Conservation (phyloP, 1,140 invertebrate species). For the Drosophila sturtevanti region DNA sequence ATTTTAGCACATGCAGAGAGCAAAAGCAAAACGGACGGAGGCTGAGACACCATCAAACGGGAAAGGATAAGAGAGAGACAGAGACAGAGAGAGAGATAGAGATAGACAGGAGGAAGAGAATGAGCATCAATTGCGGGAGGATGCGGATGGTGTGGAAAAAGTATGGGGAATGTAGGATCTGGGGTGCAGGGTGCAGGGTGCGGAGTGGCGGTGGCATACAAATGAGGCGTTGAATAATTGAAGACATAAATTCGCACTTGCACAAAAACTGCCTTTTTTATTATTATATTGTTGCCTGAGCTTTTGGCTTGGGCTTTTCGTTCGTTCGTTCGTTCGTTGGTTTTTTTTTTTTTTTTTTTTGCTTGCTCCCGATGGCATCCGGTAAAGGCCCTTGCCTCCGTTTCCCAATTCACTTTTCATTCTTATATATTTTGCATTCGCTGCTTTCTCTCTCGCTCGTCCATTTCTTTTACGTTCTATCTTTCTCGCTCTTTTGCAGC, state of each 20-base stretch:
- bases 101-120: too few relatives aligned
- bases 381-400: slow-evolving; percentile 15
- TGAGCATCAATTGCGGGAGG: too few relatives aligned
- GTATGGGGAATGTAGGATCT: too few relatives aligned
- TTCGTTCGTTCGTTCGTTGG: background rate
- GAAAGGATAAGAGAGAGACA: background rate
- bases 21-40: background rate
- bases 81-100: background rate
- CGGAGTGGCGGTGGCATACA: slow-evolving; percentile 52
- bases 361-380: slow-evolving; percentile 5
- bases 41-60: too few relatives aligned
- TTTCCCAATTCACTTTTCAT: slow-evolving; percentile 62
- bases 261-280: slow-evolving; percentile 57
- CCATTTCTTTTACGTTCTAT: background rate
- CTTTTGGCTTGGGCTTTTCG: slow-evolving; percentile 27
- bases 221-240: slow-evolving; percentile 81
- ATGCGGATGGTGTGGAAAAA: too few relatives aligned
- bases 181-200: background rate
- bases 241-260: slow-evolving; percentile 81
- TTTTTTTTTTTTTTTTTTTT: background rate
- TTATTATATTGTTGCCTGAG: slow-evolving; percentile 47
- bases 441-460: background rate
- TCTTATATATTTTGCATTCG: slow-evolving; percentile 62
- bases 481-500: slow-evolving; percentile 5
- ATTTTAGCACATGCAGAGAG: slow-evolving; percentile 64